phyloP scores from a whole-genome alignment of 92 coral and sea anemone genomes.

The Pocillopora meandrina region DNA sequence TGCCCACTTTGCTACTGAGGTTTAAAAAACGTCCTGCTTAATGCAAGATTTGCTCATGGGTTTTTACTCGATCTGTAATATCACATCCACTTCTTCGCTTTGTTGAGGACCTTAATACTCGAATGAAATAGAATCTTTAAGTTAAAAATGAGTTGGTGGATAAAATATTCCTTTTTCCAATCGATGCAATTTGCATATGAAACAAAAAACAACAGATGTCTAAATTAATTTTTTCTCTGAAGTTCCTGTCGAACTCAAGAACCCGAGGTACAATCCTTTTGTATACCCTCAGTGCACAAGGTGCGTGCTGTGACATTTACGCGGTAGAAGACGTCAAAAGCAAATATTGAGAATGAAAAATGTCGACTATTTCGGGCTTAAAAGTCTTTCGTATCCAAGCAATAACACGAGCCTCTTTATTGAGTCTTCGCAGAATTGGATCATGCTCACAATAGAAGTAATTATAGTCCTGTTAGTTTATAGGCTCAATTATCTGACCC shows the following conservation, averaged over 20 bases:
- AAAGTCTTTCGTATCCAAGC: conserved; percentile 14
- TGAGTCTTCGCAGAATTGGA: not conserved
- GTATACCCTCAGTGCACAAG: not conserved
- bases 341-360: not conserved
- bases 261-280: not conserved
- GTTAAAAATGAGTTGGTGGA: not conserved
- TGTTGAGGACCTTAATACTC: not conserved
- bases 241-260: not conserved
- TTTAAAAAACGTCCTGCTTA: not conserved
- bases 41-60: not conserved
- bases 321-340: not conserved
- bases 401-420: not conserved
- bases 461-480: not conserved
- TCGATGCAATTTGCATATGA: conserved; percentile 34
- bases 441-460: not conserved
- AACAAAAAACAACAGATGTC: conserved; percentile 26
- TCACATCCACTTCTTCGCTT: not conserved
- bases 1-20: no score
- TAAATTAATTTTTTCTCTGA: not conserved
- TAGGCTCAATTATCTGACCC: not conserved
- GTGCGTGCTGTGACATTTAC: not conserved
- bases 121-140: no score
- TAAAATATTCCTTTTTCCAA: not conserved
- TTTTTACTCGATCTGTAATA: not conserved
- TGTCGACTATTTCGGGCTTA: not conserved